Evolutionary conservation across 1,140 invertebrate species (phyloP), one percentile per base, ranked within the genome.

Genomic region (Lepidurus apus): DNA sequence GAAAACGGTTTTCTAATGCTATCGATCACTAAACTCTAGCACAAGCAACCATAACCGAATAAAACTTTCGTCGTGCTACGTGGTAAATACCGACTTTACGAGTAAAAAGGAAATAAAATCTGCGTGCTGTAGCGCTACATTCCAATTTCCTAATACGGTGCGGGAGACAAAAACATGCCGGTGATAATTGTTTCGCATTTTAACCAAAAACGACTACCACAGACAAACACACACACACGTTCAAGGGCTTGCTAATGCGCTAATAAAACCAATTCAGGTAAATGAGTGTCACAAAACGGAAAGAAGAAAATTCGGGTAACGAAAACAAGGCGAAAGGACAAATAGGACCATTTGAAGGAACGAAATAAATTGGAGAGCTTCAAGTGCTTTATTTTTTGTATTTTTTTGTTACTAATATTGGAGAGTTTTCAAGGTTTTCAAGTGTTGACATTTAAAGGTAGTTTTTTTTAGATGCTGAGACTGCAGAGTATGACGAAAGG

Each of bases 171-270:
- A 65, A n/a, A 21, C 53, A 65, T 65, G 53, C 53, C 21, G 53
- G 53, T 65, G 53, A 65, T 21, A 65, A 65, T 65, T 65, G 3
- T 34, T 34, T 34, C 34, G 34, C 34, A 34, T 65, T 21, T 65
- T 65, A 65, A 65, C n/a, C n/a, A 65, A 13, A 13, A 65, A 13
- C 21, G 6, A 47, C 6, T 11, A 47, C 6, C 45, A 47, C 17
- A 65, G 21, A 21, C 17, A 13, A 65, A 65, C 53, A 11, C 17
- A 65, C 17, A 65, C 53, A 65, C 53, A 65, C 53, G 5, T 65
- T 65, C 53, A 8, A 65, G 53, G 53, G 53, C 53, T 65, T 9
- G 53, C 53, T 65, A 65, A 65, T 65, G 53, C 6, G 53, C 53
- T 65, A 65, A 21, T 65, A 21, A 65, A 65, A 13, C 53, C 53